A percentile compares a stretch with the other conserved stretches of the same genome.
These are phyloP conservation scores for Ormyrus thymus DNA, from an alignment of 2,888 invertebrate genomes.

Conservation along the genomic window DNA sequence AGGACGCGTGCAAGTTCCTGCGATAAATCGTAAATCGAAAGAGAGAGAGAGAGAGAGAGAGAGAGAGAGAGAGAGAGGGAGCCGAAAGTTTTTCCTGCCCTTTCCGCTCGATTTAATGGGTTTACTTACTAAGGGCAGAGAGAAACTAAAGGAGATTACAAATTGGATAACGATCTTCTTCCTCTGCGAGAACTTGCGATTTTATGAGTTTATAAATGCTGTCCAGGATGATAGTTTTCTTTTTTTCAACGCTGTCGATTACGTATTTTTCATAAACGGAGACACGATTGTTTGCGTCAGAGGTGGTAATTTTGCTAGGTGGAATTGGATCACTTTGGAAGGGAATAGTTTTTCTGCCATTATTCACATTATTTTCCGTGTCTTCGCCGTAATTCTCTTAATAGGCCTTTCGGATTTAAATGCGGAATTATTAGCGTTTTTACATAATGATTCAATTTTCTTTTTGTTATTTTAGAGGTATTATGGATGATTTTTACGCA, in stretches of 20 bases:
- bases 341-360: no score
- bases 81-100: slow-evolving; percentile 25
- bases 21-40: slow-evolving; percentile 46
- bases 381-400: no score
- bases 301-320: no score
- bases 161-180: slow-evolving; percentile 46
- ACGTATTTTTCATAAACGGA: neutral
- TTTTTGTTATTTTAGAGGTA: no score
- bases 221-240: neutral
- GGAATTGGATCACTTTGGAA: no score
- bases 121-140: neutral
- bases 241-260: neutral
- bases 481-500: no score
- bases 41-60: neutral
- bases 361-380: no score
- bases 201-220: slow-evolving; percentile 43
- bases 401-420: no score
- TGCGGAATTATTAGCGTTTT: no score
- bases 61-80: neutral
- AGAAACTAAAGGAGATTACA: slow-evolving; percentile 35
- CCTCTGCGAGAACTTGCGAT: neutral
- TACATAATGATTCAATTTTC: no score
- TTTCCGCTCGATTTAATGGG: slow-evolving; percentile 41
- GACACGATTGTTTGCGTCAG: neutral
- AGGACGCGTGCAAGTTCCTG: neutral